Base-by-base conservation (phyloP, 1,140 invertebrate species). In the Steinernema khuongi region DNA sequence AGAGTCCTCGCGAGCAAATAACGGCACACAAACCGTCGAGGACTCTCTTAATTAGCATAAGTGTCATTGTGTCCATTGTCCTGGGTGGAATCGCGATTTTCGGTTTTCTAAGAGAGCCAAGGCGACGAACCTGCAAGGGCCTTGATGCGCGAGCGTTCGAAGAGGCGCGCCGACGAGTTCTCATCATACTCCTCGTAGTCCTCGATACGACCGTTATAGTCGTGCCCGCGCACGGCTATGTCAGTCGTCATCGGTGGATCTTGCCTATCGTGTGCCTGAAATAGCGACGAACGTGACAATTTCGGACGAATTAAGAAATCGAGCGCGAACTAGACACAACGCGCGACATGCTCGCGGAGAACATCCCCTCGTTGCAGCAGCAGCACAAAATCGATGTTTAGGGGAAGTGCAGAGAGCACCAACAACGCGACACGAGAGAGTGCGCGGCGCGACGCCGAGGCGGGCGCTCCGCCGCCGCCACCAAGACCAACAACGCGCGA, bases 131-230 rank as follows among this genome's bases (percentile, higher is more conserved):
- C 94, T 86, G 96, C 96, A 81, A 99, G 88, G 75, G 96, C 96
- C 88, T 97, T 97, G 83, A 99, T 99, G 83, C 96, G 91, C 81
- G 94, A 96, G 86, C 96, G 90, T 89, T 99, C 96, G 89, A 97
- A 99, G 67, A 99, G 90, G 85, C 95, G 91, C 76, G 96, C 97
- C 78, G 95, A 97, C 80, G 94, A 96, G 87, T 97, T 97, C 84
- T 95, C 96, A 81, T 95, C 95, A 88, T 99, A 97, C 88, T 97
- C 97, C 88, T 97, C 95, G 73, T 89, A 88, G 88, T 95, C 94
- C 86, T 95, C 93, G 41, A 66, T 76, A 36, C 70, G 72, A 73
- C 82, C 81, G 31, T 79, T 79, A 28, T 95, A 93, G 93, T 92
- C 94, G 84, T 93, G 91, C 70, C 85, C 85, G 86, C 93, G 92